phyloP scores from a whole-genome alignment of 2,797 vertebrate species.

The Garrulus glandarius region DNA sequence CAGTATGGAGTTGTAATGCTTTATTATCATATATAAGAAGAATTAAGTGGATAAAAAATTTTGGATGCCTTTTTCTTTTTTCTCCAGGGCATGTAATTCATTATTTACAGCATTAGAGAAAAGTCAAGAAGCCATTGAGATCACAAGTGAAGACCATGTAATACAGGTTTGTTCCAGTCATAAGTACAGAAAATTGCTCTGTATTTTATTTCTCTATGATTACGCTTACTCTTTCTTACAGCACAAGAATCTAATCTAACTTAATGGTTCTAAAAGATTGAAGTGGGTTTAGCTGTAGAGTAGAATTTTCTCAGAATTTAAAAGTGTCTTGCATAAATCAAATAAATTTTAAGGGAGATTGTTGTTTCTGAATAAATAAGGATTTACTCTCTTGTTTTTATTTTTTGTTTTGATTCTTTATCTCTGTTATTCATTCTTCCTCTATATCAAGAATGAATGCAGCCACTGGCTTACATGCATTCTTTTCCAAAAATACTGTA shows the following conservation, averaged over 20 bases:
- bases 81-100: conserved; percentile 90
- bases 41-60: not conserved
- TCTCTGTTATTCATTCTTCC: not conserved
- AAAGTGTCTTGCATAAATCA: not conserved
- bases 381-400: not conserved
- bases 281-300: not conserved
- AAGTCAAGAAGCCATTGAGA: conserved; percentile 97
- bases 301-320: not conserved
- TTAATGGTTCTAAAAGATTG: not conserved
- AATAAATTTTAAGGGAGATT: not conserved
- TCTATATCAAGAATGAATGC: not conserved
- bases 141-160: conserved; percentile 94
- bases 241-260: not conserved
- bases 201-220: not conserved
- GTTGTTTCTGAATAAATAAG: not conserved
- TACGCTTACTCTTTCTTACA: not conserved
- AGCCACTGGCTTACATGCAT: not conserved
- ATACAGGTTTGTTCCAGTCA: conserved; percentile 86
- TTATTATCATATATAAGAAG: not conserved
- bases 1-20: not conserved
- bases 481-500: not conserved
- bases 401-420: not conserved
- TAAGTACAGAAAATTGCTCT: not conserved
- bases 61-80: not conserved
- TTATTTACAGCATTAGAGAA: conserved; percentile 95